Percentiles rank a stretch among this genome's conserved stretches.
These are phyloP conservation scores for Drosophila recens DNA, from an alignment of 2,888 invertebrate genomes.

Conservation along the genomic window DNA sequence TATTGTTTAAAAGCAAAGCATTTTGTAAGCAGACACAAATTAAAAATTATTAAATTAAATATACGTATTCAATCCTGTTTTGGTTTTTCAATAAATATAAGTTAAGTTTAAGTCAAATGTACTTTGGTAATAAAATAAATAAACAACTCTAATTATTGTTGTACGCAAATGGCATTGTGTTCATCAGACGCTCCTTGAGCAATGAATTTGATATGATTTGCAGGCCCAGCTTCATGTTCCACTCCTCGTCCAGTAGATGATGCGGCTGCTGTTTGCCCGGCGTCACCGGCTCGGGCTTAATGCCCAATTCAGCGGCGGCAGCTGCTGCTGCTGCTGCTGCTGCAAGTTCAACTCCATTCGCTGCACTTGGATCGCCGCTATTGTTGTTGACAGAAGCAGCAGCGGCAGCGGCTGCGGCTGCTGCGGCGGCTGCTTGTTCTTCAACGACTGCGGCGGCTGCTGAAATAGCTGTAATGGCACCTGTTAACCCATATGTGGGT, in stretches of 20 bases:
- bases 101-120: slow-evolving; percentile 28
- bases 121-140: slow-evolving; percentile 40
- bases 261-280: slow-evolving; percentile 65
- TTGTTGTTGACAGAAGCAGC: slow-evolving; percentile 54
- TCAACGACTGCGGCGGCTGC: slow-evolving; percentile 81
- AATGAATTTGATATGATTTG: slow-evolving; percentile 85
- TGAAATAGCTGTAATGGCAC: slow-evolving; percentile 84
- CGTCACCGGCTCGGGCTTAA: slow-evolving; percentile 75
- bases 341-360: slow-evolving; percentile 21
- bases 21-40: slow-evolving; percentile 39
- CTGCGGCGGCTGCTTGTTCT: slow-evolving; percentile 76
- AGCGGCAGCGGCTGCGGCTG: slow-evolving; percentile 59
- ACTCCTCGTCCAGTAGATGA: slow-evolving; percentile 82
- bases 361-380: slow-evolving; percentile 21
- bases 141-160: slow-evolving; percentile 80
- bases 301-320: slow-evolving; percentile 45
- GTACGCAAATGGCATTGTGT: slow-evolving; percentile 85
- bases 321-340: slow-evolving; percentile 25
- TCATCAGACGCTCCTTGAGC: slow-evolving; percentile 84
- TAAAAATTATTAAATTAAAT: slow-evolving; percentile 37
- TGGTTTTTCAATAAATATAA: slow-evolving; percentile 46
- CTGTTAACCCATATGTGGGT: slow-evolving; percentile 82
- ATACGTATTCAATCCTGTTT: slow-evolving; percentile 8
- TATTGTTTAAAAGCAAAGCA: slow-evolving; percentile 20
- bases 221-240: slow-evolving; percentile 85